Base-by-base conservation (phyloP, 2,113 vertebrate species). In the Nettapus auritus region DNA sequence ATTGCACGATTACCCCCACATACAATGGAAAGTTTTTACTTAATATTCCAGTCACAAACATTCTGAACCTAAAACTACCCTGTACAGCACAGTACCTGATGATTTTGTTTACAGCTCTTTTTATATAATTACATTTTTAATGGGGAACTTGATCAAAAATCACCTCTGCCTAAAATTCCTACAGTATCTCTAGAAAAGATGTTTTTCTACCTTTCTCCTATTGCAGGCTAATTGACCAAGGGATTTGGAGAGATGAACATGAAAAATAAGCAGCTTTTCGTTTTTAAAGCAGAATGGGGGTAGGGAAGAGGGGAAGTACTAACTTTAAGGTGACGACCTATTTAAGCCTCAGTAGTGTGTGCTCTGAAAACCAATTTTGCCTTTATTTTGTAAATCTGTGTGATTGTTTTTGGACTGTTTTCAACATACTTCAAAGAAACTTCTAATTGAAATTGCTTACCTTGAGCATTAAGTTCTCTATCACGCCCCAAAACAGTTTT, bases 251-350 rank as follows among this genome's bases (percentile, higher is more conserved):
- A 91, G 55, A 56, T 40, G 1, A 81, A 85, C 52, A 64, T 75
- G 63, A 86, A 91, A 93, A 88, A 66, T 46, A 73, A 85, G 19
- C 25, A 69, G 21, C 7, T 87, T 91, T 76, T 94, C 3, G 31
- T 56, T 77, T 5, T 0, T 26, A 44, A 56, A 80, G 67, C 50
- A 23, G 1, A 42, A 46, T 18, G 23, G 18, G 17, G 36, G 57
- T 82, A 53, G 31, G 36, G 71, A 73, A 90, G 70, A 67, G 31
- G 12, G 52, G n/a, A 86, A 91, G 36, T 64, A 83, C 55, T 44
- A 67, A 66, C n/a, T 50, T 80, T 55, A 68, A 90, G 38, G 20
- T 36, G 33, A 50, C 40, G 9, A 20, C 36, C 46, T 94, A 25
- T 53, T 64, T n/a, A 76, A 86, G 19, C 12, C 57, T 88, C 38